phyloP scores from a whole-genome alignment of 2,888 invertebrate genomes.

The Perizoma flavofasciatum region DNA sequence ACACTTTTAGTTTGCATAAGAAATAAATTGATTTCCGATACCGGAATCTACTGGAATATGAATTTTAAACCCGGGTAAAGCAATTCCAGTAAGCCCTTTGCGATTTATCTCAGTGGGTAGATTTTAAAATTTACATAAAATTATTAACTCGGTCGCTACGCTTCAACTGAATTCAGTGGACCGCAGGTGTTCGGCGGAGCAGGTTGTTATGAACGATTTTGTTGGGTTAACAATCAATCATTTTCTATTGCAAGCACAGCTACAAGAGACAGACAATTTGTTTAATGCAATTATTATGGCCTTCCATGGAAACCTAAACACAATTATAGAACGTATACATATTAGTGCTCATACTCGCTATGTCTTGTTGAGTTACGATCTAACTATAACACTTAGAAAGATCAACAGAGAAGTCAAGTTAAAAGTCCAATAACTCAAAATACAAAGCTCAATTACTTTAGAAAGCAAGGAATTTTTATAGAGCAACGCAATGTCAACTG shows the following conservation, averaged over 20 bases:
- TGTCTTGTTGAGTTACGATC: neutral
- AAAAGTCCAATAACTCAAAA: slow-evolving; percentile 12
- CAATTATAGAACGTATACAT: too few species aligned
- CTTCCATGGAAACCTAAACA: too few species aligned
- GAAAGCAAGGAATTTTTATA: slow-evolving; percentile 48
- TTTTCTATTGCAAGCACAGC: neutral
- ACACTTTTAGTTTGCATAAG: neutral
- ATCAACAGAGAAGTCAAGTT: too few species aligned
- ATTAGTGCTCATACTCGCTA: too few species aligned
- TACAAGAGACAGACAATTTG: too few species aligned
- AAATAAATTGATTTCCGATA: slow-evolving; percentile 11
- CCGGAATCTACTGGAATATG: slow-evolving; percentile 9
- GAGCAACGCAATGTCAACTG: slow-evolving; percentile 42
- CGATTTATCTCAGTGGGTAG: slow-evolving; percentile 44
- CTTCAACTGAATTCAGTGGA: slow-evolving; percentile 20
- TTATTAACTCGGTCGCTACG: slow-evolving; percentile 38
- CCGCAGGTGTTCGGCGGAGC: slow-evolving; percentile 38
- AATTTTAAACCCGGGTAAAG: slow-evolving; percentile 23
- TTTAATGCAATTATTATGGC: too few species aligned
- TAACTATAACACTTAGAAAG: too few species aligned
- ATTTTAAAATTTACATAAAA: slow-evolving; percentile 56
- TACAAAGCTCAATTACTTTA: slow-evolving; percentile 38
- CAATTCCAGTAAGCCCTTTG: slow-evolving; percentile 36
- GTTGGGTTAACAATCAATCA: slow-evolving; percentile 2
- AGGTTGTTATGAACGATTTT: slow-evolving; percentile 8